Percentiles rank a stretch among this genome's conserved stretches.
These are phyloP conservation scores for Hormiphora californensis DNA, from an alignment of 37 sponge, comb jelly and placozoan genomes.

Conservation along the genomic window DNA sequence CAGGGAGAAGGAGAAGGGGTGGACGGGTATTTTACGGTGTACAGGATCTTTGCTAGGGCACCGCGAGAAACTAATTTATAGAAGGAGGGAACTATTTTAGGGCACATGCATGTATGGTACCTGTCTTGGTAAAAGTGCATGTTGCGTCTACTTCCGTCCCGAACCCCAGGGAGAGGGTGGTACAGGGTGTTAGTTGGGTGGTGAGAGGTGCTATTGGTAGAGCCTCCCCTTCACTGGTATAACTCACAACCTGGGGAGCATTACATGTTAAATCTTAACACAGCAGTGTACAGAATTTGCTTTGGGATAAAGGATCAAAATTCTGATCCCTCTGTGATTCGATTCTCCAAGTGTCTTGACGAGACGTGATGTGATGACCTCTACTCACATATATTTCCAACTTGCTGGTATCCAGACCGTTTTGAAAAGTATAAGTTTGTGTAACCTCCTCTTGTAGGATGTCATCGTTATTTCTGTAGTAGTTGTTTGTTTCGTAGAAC, in stretches of 20 bases:
- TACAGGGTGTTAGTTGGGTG: background rate
- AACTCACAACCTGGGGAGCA: background rate
- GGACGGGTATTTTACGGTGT: no score
- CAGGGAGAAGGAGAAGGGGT: no score
- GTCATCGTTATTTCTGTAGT: background rate
- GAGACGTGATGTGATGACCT: no score
- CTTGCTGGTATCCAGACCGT: background rate
- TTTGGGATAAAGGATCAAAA: no score
- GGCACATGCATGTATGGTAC: no score
- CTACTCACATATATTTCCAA: constrained; percentile 14
- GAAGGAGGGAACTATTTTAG: no score
- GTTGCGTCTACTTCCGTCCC: background rate
- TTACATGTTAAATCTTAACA: no score
- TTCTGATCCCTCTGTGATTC: no score
- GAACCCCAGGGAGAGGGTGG: background rate
- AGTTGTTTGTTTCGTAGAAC: background rate
- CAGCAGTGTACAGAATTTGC: background rate
- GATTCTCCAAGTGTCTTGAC: no score
- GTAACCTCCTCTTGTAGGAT: background rate
- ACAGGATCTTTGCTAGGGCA: no score
- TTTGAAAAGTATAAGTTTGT: constrained; percentile 32
- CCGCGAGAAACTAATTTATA: no score
- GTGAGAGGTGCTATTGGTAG: background rate
- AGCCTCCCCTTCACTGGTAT: background rate
- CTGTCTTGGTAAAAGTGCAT: constrained; percentile 17